Base-by-base conservation (phyloP, 2,797 vertebrate genomes). In the Spondyliosoma cantharus region DNA sequence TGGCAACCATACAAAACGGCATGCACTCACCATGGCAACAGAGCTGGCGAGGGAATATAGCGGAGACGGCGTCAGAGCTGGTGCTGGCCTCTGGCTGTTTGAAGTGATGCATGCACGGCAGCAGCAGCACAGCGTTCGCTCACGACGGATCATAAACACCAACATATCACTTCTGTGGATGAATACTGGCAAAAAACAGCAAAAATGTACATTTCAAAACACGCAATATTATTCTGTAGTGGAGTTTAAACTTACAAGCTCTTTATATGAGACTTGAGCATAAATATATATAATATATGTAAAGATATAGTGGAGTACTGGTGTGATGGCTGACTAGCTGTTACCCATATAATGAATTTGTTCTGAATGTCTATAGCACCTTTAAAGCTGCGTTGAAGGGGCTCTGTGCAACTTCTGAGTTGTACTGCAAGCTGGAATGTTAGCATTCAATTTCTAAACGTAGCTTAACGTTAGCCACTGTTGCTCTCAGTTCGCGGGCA, bases 1-100 rank as follows among this genome's bases (percentile, higher is more conserved):
- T 94, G 89, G 92, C 87, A 92, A 94, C 93, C 90, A 76, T 86
- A 92, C 87, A 91, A 93, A 94, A 92, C 90, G 87, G 92, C 91
- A 93, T 88, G 92, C 83, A 78, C 89, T 94, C 91, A 88, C 94
- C 93, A 94, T 94, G 89, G 94, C 90, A 94, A 94, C 93, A 89
- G 92, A 82, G 84, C 84, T 45, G 87, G 82, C 37, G 59, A 88
- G 86, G 87, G 90, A 91, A 80, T 86, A 86, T 60, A 81, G 75
- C 56, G n/a, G 74, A 87, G 81, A 86, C 66, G 24, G 78, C 3
- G 19, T 46, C 76, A 79, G 83, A 83, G 88, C 83, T 78, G 71
- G 85, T 72, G 80, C 86, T 84, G 89, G 86, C 85, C 89, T 86
- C 87, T 83, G 90, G 87, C 82, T 88, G 87, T 83, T 87, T 87